Evolutionary conservation across 2,797 vertebrate genomes (phyloP).

Genomic region (Thalassophryne amazonica): DNA sequence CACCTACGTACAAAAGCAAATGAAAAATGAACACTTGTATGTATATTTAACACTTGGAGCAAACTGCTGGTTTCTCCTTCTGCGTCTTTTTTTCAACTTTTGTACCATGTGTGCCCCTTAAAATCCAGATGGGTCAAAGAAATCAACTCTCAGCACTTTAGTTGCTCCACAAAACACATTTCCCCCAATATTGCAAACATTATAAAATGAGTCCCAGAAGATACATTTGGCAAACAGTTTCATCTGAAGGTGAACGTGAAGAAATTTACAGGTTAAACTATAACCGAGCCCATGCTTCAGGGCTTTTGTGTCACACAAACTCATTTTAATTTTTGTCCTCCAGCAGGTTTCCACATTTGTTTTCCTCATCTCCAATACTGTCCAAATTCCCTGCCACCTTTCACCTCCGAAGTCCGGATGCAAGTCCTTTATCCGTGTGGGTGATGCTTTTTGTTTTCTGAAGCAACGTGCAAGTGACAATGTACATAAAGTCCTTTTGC

Average conservation of each 20-base stretch:
- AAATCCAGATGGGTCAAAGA: constrained; percentile 31
- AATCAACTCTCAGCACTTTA: constrained; percentile 9
- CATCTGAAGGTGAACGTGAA: constrained; percentile 28
- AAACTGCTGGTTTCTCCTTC: constrained; percentile 27
- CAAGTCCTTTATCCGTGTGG: constrained; percentile 4
- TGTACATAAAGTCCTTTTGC: too few species aligned
- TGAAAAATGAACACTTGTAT: constrained; percentile 58
- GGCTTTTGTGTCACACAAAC: constrained; percentile 29
- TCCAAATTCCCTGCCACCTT: constrained; percentile 11
- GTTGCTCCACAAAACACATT: not conserved
- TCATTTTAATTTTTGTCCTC: constrained; percentile 21
- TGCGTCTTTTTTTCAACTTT: not conserved
- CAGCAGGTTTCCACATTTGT: constrained; percentile 3
- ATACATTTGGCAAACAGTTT: constrained; percentile 9
- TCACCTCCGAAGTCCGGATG: constrained; percentile 25
- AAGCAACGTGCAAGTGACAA: too few species aligned
- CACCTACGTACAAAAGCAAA: constrained; percentile 64
- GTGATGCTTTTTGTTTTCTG: too few species aligned
- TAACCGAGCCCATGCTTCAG: constrained; percentile 23
- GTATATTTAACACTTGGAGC: constrained; percentile 61
- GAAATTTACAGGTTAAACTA: constrained; percentile 47
- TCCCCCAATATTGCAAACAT: constrained; percentile 35
- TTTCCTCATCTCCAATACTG: constrained; percentile 9
- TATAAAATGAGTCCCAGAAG: constrained; percentile 25
- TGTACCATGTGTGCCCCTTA: constrained; percentile 1